A percentile compares a stretch with the other conserved stretches of the same genome.
These are phyloP conservation scores for Metalampra italica DNA, from an alignment of 2,888 invertebrate genomes.

Conservation along the genomic window DNA sequence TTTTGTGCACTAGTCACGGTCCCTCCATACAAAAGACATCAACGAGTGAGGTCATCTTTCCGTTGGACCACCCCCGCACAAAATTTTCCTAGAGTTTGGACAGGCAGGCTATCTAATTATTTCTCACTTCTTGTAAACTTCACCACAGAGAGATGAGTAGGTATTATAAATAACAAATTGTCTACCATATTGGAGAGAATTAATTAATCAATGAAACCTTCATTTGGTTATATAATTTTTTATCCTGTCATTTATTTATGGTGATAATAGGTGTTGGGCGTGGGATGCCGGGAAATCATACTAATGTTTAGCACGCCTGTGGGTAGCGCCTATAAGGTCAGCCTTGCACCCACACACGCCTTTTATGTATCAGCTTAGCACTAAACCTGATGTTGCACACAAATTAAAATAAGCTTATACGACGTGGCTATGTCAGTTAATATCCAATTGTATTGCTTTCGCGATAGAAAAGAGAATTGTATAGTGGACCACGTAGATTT, in stretches of 20 bases:
- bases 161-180: too few species aligned
- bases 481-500: conserved; percentile 4
- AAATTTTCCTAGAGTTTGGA: too few species aligned
- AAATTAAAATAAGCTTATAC: conserved; percentile 24
- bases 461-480: conserved; percentile 9
- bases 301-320: conserved; percentile 65
- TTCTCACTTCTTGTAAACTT: too few species aligned
- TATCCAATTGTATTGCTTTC: conserved; percentile 19
- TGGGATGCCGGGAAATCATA: conserved; percentile 70
- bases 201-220: conserved; percentile 6
- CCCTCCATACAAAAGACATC: too few species aligned
- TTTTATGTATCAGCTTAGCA: conserved; percentile 63
- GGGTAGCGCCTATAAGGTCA: conserved; percentile 75
- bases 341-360: conserved; percentile 76
- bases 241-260: conserved; percentile 40
- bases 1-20: too few species aligned
- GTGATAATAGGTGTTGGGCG: conserved; percentile 55
- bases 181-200: too few species aligned
- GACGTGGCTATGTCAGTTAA: conserved; percentile 16
- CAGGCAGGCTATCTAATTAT: too few species aligned
- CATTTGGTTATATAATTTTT: conserved; percentile 15
- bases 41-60: too few species aligned
- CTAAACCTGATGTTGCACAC: conserved; percentile 30
- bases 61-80: too few species aligned
- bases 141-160: too few species aligned